Conservation (phyloP, 2,113 vertebrate genomes). For the Columba livia region DNA sequence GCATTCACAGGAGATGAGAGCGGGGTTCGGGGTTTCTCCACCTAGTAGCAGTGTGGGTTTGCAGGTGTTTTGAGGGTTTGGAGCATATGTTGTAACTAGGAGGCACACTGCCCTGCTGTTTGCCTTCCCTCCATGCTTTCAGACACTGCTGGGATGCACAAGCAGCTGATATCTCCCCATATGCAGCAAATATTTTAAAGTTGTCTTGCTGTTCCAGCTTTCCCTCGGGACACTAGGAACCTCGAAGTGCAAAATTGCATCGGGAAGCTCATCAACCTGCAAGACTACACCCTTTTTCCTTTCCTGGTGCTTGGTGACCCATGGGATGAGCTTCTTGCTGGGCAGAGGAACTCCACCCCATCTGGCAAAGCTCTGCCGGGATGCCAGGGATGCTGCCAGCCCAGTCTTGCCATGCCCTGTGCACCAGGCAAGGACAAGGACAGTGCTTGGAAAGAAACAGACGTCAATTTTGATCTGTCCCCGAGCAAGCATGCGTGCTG, state of each 20-base stretch:
- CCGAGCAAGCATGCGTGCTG: not conserved
- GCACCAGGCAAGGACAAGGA: not conserved
- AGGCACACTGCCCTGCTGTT: not conserved
- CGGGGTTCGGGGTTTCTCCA: not conserved
- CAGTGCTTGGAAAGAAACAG: not conserved
- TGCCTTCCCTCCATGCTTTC: not conserved
- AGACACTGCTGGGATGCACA: not conserved
- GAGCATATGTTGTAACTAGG: not conserved
- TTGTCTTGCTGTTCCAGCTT: accelerated
- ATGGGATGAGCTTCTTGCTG: not conserved
- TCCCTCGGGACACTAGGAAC: not conserved
- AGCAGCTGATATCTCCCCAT: accelerated
- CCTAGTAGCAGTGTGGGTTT: accelerated
- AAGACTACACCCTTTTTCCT: not conserved
- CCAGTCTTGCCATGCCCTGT: accelerated
- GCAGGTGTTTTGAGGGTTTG: not conserved
- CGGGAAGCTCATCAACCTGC: not conserved
- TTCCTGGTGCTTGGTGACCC: accelerated
- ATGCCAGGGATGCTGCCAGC: not conserved
- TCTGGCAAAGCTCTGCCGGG: not conserved
- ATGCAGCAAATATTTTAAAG: not conserved
- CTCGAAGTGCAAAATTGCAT: not conserved
- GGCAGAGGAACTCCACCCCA: not conserved
- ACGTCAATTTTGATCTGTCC: not conserved
- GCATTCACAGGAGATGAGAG: accelerated